These are phyloP conservation scores for Athalia circularis DNA, from an alignment of 2,888 invertebrate genomes.

Conservation along the genomic window DNA sequence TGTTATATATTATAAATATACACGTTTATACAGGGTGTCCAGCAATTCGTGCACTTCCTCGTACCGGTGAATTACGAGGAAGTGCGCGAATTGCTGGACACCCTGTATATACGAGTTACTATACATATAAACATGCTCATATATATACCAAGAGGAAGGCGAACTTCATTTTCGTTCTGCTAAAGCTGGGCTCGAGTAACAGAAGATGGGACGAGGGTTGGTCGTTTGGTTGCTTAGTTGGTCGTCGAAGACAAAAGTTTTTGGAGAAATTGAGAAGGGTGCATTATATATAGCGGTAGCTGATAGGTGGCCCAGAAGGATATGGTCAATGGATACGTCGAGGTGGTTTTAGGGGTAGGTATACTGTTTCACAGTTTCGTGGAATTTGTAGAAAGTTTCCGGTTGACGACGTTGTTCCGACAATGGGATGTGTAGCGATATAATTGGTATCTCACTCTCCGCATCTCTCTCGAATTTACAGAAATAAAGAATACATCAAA, in stretches of 20 bases:
- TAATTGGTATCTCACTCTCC: neutral
- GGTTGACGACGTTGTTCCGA: conserved; percentile 9
- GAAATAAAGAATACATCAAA: too few species aligned
- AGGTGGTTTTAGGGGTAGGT: conserved; percentile 4
- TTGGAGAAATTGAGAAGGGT: neutral
- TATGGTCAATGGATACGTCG: neutral
- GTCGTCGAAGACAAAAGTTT: neutral
- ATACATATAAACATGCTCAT: neutral
- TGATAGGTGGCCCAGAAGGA: neutral
- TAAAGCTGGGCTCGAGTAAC: conserved; percentile 22
- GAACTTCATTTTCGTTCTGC: conserved; percentile 26
- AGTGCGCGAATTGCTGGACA: too few species aligned
- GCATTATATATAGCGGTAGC: neutral
- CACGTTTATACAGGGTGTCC: too few species aligned
- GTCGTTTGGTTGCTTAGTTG: too few species aligned
- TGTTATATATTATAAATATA: too few species aligned
- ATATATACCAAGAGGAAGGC: neutral
- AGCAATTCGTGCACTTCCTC: too few species aligned
- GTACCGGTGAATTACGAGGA: too few species aligned
- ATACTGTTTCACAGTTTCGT: conserved; percentile 18
- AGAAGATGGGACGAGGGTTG: neutral
- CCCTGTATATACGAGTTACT: too few species aligned
- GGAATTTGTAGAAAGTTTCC: conserved; percentile 12
- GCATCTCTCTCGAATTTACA: neutral
- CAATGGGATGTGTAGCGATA: neutral